Evolutionary conservation across 2,113 vertebrate species (phyloP).

Genomic region (Montifringilla adamsi): DNA sequence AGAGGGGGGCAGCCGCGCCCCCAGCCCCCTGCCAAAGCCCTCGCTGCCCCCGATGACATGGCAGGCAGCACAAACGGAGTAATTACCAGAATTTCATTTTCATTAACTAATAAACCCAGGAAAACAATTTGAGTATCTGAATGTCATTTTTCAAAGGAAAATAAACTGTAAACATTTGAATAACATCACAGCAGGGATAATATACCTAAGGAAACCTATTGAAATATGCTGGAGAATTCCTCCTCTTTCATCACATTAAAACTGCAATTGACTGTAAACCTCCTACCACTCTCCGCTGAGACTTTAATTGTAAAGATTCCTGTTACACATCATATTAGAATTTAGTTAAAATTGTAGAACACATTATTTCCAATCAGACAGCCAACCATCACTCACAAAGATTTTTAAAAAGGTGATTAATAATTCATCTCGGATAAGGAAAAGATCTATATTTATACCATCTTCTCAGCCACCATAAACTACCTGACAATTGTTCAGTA

Average conservation of each 20-base stretch:
- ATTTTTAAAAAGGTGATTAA: conserved; percentile 92
- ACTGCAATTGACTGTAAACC: conserved; percentile 82
- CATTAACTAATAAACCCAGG: conserved; percentile 79
- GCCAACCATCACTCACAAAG: conserved; percentile 84
- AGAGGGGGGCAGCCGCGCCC: not conserved
- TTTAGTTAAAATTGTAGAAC: conserved; percentile 88
- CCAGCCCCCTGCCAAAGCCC: conserved; percentile 52
- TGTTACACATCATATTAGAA: conserved; percentile 85
- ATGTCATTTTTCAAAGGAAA: conserved; percentile 80
- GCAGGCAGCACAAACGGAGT: not conserved
- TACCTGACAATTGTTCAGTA: conserved; percentile 99
- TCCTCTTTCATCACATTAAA: conserved; percentile 83
- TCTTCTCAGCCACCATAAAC: conserved; percentile 95
- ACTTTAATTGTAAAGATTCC: conserved; percentile 88
- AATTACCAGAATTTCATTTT: conserved; percentile 77
- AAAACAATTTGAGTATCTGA: conserved; percentile 78
- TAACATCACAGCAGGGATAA: conserved; percentile 83
- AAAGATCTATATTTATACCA: conserved; percentile 95
- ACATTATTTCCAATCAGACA: conserved; percentile 88
- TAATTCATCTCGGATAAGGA: conserved; percentile 91
- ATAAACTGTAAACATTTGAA: conserved; percentile 85
- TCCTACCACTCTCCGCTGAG: conserved; percentile 79
- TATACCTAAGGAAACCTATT: conserved; percentile 81
- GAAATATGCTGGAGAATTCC: conserved; percentile 78
- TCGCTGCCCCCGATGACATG: not conserved